phyloP scores from a whole-genome alignment of 35 echinoderm and acorn worm species.

The Apostichopus japonicus region DNA sequence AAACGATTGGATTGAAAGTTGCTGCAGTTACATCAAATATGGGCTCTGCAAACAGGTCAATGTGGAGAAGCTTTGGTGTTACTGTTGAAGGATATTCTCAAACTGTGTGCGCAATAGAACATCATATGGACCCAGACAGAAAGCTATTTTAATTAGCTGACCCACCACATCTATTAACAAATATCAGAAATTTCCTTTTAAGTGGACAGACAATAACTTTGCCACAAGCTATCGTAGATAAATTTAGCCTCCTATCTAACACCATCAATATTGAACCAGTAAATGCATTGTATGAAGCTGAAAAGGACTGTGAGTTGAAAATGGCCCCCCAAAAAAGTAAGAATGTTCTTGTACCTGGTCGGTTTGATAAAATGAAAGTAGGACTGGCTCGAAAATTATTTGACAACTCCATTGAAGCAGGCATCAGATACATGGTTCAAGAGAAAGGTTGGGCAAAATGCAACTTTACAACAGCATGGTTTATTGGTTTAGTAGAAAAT shows the following conservation, averaged over 20 bases:
- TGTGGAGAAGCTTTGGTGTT: background rate
- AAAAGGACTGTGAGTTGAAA: background rate
- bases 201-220: conserved; percentile 1
- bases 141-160: background rate
- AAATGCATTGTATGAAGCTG: background rate
- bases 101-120: background rate
- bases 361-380: conserved; percentile 16
- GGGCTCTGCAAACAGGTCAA: background rate
- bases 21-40: background rate
- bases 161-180: background rate
- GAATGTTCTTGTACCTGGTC: background rate
- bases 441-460: background rate
- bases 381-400: background rate
- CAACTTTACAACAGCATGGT: background rate
- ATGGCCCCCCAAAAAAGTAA: background rate
- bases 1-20: background rate
- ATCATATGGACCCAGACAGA: background rate
- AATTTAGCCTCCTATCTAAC: background rate
- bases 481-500: background rate
- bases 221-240: background rate
- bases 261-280: background rate
- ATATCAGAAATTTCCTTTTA: background rate
- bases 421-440: background rate
- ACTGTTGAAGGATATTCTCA: background rate
- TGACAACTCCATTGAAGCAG: background rate